phyloP scores from a whole-genome alignment of 1,140 invertebrate genomes.

The Metopolophium dirhodum region DNA sequence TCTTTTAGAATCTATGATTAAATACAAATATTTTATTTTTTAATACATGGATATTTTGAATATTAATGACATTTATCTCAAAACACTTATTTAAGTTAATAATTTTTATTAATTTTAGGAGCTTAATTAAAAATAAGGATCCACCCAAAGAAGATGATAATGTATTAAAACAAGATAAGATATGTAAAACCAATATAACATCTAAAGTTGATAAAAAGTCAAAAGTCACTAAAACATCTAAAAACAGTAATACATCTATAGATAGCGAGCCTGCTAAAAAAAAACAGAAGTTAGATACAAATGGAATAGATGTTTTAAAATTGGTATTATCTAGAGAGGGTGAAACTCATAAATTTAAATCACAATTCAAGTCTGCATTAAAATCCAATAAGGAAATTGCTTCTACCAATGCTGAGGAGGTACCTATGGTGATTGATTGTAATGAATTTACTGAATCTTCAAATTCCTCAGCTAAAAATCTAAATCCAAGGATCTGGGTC shows the following conservation, averaged over 20 bases:
- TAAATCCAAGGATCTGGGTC: not conserved
- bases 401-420: not conserved
- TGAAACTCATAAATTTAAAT: conserved; percentile 27
- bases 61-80: not conserved
- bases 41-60: not conserved
- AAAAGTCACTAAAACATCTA: too few relatives aligned
- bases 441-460: not conserved
- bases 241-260: not conserved
- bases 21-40: not conserved
- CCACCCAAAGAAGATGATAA: not conserved
- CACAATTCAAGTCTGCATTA: conserved; percentile 21
- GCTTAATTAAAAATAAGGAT: not conserved
- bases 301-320: conserved; percentile 14
- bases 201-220: not conserved
- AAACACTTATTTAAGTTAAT: not conserved
- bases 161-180: not conserved
- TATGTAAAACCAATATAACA: too few relatives aligned
- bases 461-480: not conserved
- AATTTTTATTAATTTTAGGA: not conserved
- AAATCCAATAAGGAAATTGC: not conserved
- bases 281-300: not conserved
- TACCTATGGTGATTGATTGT: not conserved
- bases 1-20: not conserved
- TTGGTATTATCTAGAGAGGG: conserved; percentile 46
- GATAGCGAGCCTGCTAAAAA: not conserved